Percentiles rank a stretch among this genome's conserved stretches.
These are phyloP conservation scores for Vireo griseus DNA, from an alignment of 2,797 vertebrate genomes.

Conservation along the genomic window DNA sequence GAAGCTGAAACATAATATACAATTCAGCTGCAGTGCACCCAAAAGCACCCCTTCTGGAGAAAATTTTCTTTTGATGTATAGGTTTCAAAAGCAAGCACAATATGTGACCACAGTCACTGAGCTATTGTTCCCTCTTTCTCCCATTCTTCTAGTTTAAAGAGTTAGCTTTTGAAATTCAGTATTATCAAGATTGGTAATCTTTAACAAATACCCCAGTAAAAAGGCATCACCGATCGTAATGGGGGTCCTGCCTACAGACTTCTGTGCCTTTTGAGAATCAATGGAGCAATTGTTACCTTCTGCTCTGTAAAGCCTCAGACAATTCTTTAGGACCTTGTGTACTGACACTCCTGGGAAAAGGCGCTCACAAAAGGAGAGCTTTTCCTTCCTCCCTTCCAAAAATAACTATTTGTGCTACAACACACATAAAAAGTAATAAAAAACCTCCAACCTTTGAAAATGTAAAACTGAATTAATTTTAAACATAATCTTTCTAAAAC, in stretches of 20 bases:
- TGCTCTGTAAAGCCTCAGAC: constrained; percentile 64
- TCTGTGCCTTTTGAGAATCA: constrained; percentile 67
- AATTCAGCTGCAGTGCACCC: constrained; percentile 31
- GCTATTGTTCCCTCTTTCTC: constrained; percentile 60
- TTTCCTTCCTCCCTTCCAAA: background rate
- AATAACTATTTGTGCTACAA: constrained; percentile 41
- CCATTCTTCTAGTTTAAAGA: constrained; percentile 57
- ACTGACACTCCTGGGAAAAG: constrained; percentile 69
- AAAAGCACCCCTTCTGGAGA: constrained; percentile 4
- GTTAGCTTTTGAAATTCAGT: constrained; percentile 71
- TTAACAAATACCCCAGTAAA: constrained; percentile 68
- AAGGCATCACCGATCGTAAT: constrained; percentile 51
- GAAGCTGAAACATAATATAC: constrained; percentile 40
- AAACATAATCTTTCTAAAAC: background rate
- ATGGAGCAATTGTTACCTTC: constrained; percentile 71
- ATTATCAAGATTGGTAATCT: constrained; percentile 70
- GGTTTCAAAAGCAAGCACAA: constrained; percentile 49
- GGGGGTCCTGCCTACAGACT: constrained; percentile 42
- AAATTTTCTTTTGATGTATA: constrained; percentile 64
- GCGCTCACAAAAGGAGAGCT: constrained; percentile 33
- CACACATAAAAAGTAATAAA: background rate
- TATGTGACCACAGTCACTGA: constrained; percentile 8
- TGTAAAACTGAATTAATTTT: background rate
- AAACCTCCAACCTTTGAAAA: background rate
- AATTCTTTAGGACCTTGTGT: constrained; percentile 61